Base-by-base conservation (phyloP, 2,113 vertebrate species). In the Amphilophus citrinellus region DNA sequence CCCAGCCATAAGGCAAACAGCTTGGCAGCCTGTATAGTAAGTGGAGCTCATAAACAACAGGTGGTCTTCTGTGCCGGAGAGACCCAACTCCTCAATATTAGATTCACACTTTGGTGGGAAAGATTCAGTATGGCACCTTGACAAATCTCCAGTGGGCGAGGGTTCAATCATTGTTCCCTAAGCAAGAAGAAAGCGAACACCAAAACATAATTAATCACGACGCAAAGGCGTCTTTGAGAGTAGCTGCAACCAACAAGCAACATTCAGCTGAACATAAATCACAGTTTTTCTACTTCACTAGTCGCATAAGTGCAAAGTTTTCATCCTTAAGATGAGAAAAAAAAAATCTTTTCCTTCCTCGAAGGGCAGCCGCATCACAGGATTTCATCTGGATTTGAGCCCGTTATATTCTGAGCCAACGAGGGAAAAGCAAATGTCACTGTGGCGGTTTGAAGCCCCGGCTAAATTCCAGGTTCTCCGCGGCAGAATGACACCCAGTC, bases 1-100 rank as follows among this genome's bases (percentile, higher is more conserved):
- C 42, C 3, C 24, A 73, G 73, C 79, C 84, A 84, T 87, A 71
- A 87, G 87, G 88, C 82, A 83, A 84, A 75, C 89, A 87, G 88
- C 82, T 78, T 91, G 84, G 76, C 78, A 77, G 89, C 68, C n/a
- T 73, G 75, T 22, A 76, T 68, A 82, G 80, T 80, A 59, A 87
- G n/a, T 22, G 61, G 50, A 84, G 37, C 73, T 62, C 13, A 88
- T 81, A 86, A 90, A 91, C 85, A 94, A 92, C 94, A 94, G 89
- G 91, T 91, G 88, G 92, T 84, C 75, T 88, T 82, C 42, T 79
- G 83, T 27, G 73, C 80, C 77, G 80, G 35, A 59, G 82, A 85
- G 79, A 93, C 66, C 61, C 50, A 71, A 62, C 62, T 85, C 73
- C 75, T 86, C 24, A 92, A 90, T 76, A 85, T 90, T 88, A 79